Evolutionary conservation across 1,140 invertebrate genomes (phyloP).

Genomic region (Bombus superbus): DNA sequence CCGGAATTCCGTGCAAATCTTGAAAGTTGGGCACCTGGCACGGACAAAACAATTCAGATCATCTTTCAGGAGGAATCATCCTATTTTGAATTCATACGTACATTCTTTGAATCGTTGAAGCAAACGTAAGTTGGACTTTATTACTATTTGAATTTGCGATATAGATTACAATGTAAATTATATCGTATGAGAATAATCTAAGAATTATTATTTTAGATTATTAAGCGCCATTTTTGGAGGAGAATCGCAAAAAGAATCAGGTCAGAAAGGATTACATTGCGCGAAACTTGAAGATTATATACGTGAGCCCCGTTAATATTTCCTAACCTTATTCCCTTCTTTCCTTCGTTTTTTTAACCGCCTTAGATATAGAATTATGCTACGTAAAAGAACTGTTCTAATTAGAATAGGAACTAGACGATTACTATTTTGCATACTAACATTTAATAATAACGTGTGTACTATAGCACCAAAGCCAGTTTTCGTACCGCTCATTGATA

Average conservation of each 20-base stretch:
- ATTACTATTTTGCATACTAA: constrained; percentile 60
- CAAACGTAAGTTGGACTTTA: constrained; percentile 68
- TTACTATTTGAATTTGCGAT: background rate
- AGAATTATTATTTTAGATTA: constrained; percentile 62
- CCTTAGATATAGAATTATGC: background rate
- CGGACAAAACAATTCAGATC: constrained; percentile 86
- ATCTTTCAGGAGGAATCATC: constrained; percentile 87
- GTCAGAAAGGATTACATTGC: constrained; percentile 70
- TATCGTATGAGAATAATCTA: constrained; percentile 7
- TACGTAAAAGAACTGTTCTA: constrained; percentile 7
- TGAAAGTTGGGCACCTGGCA: constrained; percentile 87
- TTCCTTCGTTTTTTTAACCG: constrained; percentile 32
- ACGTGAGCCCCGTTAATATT: constrained; percentile 69
- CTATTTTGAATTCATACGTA: constrained; percentile 77
- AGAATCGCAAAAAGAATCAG: constrained; percentile 64
- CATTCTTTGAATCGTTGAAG: constrained; percentile 73
- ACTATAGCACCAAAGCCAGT: constrained; percentile 77
- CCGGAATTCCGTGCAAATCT: constrained; percentile 86
- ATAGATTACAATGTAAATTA: constrained; percentile 63
- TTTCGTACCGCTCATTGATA: constrained; percentile 74
- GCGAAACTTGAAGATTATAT: constrained; percentile 71
- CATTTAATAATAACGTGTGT: constrained; percentile 58
- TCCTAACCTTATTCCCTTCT: background rate
- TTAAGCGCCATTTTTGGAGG: constrained; percentile 60
- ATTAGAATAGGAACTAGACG: background rate